phyloP scores from a whole-genome alignment of 1,140 invertebrate genomes.

The Vollenhovia emeryi region DNA sequence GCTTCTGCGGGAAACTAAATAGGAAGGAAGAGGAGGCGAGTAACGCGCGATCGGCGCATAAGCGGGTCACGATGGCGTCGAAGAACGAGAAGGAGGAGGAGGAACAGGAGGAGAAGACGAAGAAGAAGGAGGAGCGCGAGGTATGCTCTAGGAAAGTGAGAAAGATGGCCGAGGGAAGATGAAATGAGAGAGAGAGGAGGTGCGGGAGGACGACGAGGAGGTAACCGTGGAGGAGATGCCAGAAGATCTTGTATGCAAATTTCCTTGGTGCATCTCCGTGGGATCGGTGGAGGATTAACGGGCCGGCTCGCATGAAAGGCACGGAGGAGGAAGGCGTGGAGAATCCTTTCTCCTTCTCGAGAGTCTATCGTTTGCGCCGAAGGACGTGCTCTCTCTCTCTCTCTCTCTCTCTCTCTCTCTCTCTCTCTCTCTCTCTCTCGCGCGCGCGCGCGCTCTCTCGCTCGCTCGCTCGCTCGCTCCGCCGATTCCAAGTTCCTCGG shows the following conservation, averaged over 20 bases:
- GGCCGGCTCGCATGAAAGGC: slow-evolving; percentile 85
- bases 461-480: slow-evolving; percentile 9
- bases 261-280: slow-evolving; percentile 85
- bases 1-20: slow-evolving; percentile 33
- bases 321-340: slow-evolving; percentile 65
- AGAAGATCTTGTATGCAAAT: slow-evolving; percentile 86
- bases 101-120: not conserved
- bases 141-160: slow-evolving; percentile 13
- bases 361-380: slow-evolving; percentile 45
- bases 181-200: slow-evolving; percentile 63
- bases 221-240: slow-evolving; percentile 77
- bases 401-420: slow-evolving; percentile 14
- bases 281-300: slow-evolving; percentile 85
- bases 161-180: slow-evolving; percentile 35
- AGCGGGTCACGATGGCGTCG: slow-evolving; percentile 73
- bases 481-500: slow-evolving; percentile 32
- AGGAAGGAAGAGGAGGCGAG: slow-evolving; percentile 44
- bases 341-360: slow-evolving; percentile 56
- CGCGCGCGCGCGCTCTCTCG: slow-evolving; percentile 12
- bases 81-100: slow-evolving; percentile 30
- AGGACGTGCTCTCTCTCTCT: slow-evolving; percentile 12
- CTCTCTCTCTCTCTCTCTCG: slow-evolving; percentile 45
- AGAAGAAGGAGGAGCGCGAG: slow-evolving; percentile 6
- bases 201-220: slow-evolving; percentile 59
- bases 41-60: slow-evolving; percentile 61